Conservation (phyloP, 2,113 vertebrate species). For the Notarius lentiginosus region DNA sequence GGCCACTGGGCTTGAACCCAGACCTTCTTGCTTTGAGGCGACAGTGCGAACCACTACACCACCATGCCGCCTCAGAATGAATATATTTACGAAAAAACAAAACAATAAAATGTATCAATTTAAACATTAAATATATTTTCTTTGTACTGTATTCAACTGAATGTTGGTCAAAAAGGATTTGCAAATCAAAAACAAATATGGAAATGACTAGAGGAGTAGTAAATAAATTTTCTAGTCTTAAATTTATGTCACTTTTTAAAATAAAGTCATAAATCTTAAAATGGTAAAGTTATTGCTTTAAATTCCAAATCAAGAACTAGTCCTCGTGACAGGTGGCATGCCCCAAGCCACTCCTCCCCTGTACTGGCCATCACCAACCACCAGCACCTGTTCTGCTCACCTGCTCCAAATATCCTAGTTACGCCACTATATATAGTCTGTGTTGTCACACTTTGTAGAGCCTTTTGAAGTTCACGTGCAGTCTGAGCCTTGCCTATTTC, state of each 20-base stretch:
- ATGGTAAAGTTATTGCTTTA: neutral
- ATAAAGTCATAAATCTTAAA: neutral
- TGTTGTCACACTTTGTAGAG: conserved; percentile 22
- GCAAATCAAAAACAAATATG: neutral
- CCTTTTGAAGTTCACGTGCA: conserved; percentile 20
- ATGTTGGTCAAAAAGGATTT: no score
- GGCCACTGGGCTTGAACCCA: no score
- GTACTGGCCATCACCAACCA: neutral
- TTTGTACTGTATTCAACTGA: no score
- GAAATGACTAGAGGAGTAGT: no score
- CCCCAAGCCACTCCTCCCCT: conserved; percentile 18
- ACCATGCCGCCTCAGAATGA: no score
- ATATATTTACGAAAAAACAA: no score
- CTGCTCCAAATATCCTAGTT: conserved; percentile 24
- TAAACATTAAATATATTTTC: no score
- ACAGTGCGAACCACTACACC: no score
- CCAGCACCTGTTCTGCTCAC: conserved; percentile 18
- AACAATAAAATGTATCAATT: no score
- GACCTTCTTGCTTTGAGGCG: no score
- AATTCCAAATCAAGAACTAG: neutral
- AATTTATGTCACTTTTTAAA: neutral
- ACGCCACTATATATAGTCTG: conserved; percentile 16
- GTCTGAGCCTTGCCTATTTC: neutral
- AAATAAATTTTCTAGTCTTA: neutral
- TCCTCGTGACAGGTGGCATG: conserved; percentile 21